Percentiles rank a stretch among this genome's conserved stretches.
These are phyloP conservation scores for Coryphaenoides rupestris DNA, from an alignment of 2,113 vertebrate genomes.

Conservation along the genomic window DNA sequence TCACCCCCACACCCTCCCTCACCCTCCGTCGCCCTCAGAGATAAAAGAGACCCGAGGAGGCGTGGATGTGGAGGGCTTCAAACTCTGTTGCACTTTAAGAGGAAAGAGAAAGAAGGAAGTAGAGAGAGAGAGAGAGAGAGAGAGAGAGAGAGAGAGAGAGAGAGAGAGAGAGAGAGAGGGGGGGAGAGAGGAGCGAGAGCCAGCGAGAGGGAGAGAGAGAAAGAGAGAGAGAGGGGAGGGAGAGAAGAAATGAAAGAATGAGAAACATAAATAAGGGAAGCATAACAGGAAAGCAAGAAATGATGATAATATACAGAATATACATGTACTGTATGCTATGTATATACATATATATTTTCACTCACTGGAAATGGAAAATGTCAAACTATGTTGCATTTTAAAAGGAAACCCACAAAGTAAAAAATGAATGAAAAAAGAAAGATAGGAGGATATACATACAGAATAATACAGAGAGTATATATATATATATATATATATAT, in stretches of 20 bases:
- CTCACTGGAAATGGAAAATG: not conserved
- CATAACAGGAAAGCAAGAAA: no score
- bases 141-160: no score
- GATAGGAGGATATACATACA: no score
- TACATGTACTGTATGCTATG: not conserved
- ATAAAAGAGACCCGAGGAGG: not conserved
- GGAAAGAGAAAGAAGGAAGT: no score
- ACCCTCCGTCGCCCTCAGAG: not conserved
- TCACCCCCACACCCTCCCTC: no score
- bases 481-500: constrained; percentile 6
- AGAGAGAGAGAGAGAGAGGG: constrained; percentile 2
- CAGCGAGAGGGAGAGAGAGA: constrained; percentile 12
- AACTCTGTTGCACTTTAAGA: not conserved
- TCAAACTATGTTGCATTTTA: not conserved
- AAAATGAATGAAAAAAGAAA: not conserved
- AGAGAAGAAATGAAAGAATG: constrained; percentile 40
- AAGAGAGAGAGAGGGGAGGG: constrained; percentile 22
- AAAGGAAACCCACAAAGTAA: not conserved
- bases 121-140: no score
- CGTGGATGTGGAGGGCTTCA: constrained; percentile 8
- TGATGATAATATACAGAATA: no score
- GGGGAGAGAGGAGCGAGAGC: not conserved
- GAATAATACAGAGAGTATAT: constrained; percentile 7
- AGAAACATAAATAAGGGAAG: no score
- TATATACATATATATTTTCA: not conserved